Evolutionary conservation across 2,888 invertebrate genomes (phyloP).

Genomic region (Trypoxylon attenuatum): DNA sequence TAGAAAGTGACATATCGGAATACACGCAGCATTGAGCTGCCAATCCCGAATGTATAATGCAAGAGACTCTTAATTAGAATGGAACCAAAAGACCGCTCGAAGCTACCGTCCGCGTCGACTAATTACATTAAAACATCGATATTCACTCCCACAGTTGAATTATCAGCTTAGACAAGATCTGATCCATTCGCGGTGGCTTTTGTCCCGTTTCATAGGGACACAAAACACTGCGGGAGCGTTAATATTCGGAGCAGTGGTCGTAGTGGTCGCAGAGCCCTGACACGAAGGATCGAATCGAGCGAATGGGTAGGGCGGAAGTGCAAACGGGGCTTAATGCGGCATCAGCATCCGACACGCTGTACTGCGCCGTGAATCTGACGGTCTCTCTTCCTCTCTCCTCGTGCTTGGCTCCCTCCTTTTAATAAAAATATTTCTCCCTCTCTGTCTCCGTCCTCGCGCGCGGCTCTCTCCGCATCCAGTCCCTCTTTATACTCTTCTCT

Average conservation of each 20-base stretch:
- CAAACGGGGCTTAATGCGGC: constrained; percentile 52
- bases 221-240: background rate
- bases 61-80: too few species aligned
- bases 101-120: too few species aligned
- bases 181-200: too few species aligned
- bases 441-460: constrained; percentile 14
- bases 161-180: too few species aligned
- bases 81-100: too few species aligned
- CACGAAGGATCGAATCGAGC: constrained; percentile 30
- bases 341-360: constrained; percentile 48
- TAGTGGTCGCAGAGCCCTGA: background rate
- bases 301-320: constrained; percentile 48
- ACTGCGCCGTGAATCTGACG: constrained; percentile 26
- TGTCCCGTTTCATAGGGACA: too few species aligned
- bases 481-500: constrained; percentile 20
- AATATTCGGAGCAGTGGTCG: constrained; percentile 10
- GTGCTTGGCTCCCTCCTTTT: constrained; percentile 42
- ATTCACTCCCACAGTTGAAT: too few species aligned
- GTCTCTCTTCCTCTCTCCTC: constrained; percentile 20
- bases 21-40: too few species aligned
- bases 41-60: too few species aligned
- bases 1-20: too few species aligned
- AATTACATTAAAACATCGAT: too few species aligned
- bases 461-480: constrained; percentile 6
- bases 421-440: constrained; percentile 55